A percentile compares a stretch with the other conserved stretches of the same genome.
These are phyloP conservation scores for Papilio glaucus DNA, from an alignment of 1,140 invertebrate genomes.

Conservation along the genomic window DNA sequence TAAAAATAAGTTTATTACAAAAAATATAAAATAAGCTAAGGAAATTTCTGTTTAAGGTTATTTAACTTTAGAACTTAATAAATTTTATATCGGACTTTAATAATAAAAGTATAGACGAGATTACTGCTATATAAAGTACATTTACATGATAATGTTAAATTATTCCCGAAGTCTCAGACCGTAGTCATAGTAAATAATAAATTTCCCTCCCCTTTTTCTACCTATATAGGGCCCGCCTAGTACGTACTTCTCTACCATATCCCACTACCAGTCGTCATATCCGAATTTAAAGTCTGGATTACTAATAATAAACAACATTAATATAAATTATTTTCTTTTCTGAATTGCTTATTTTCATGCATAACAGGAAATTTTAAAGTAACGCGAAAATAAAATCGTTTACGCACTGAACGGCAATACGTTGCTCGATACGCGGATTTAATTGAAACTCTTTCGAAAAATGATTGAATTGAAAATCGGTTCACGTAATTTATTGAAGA, in stretches of 20 bases:
- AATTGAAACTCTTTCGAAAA: constrained; percentile 20
- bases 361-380: neutral
- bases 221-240: too few relatives aligned
- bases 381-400: constrained; percentile 17
- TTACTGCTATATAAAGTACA: too few relatives aligned
- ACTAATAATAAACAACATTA: neutral
- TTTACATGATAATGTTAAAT: too few relatives aligned
- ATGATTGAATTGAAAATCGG: constrained; percentile 5
- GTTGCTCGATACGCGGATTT: neutral
- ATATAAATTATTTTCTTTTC: neutral
- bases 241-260: too few relatives aligned
- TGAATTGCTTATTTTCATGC: neutral
- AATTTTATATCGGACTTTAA: too few relatives aligned
- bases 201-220: too few relatives aligned
- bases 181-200: too few relatives aligned
- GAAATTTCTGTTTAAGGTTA: neutral
- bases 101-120: too few relatives aligned
- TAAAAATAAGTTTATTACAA: neutral
- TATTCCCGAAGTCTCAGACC: too few relatives aligned
- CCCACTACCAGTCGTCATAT: too few relatives aligned
- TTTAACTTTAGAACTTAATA: neutral
- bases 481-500: constrained; percentile 10
- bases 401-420: neutral
- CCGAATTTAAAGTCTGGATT: too few relatives aligned
- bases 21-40: neutral